phyloP scores from a whole-genome alignment of 2,797 vertebrate species.

The Botia kubotai region DNA sequence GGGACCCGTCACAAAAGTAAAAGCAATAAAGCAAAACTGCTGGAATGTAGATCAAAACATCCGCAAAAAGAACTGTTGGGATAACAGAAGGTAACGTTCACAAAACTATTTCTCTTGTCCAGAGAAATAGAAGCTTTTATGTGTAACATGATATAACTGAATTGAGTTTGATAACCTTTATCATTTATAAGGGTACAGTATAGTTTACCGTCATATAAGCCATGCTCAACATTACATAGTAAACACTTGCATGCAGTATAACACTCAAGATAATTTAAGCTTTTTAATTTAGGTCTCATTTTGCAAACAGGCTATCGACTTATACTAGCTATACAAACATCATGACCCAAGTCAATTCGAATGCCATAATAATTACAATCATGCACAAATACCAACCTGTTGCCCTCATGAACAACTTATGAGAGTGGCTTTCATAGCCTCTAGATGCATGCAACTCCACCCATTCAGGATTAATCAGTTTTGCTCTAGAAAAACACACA shows the following conservation, averaged over 20 bases:
- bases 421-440: slow-evolving; percentile 88
- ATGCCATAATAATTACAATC: not conserved
- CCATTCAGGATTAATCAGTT: slow-evolving; percentile 90
- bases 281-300: not conserved
- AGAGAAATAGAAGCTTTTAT: not conserved
- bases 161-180: not conserved
- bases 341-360: too few species aligned
- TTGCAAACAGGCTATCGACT: not conserved
- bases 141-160: not conserved
- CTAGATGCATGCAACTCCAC: slow-evolving; percentile 87
- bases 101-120: not conserved
- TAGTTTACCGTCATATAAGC: not conserved
- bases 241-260: too few species aligned
- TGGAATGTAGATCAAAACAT: slow-evolving; percentile 91
- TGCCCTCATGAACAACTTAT: slow-evolving; percentile 96
- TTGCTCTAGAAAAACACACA: slow-evolving; percentile 79
- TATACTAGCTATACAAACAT: not conserved
- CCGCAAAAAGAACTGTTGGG: slow-evolving; percentile 88
- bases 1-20: slow-evolving; percentile 83
- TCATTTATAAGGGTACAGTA: not conserved
- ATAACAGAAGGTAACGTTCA: not conserved
- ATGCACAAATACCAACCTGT: slow-evolving; percentile 82
- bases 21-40: slow-evolving; percentile 91
- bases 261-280: too few species aligned
- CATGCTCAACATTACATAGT: too few species aligned